These are phyloP conservation scores for Colistium nudipinnis DNA, from an alignment of 2,113 vertebrate species.

Conservation along the genomic window DNA sequence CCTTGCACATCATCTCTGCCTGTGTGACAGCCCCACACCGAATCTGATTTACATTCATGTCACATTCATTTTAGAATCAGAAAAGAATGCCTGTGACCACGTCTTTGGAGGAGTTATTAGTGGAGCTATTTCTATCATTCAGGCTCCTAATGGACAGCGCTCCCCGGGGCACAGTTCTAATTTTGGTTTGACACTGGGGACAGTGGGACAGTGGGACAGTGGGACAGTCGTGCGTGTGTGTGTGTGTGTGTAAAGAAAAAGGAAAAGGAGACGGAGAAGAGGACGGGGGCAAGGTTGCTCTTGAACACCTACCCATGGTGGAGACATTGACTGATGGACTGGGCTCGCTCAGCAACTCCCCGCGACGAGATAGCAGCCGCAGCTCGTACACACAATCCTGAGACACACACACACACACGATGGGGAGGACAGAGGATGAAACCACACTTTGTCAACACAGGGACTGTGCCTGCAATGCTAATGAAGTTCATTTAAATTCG, in stretches of 20 bases:
- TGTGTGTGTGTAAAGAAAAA: background rate
- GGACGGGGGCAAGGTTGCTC: slow-evolving; percentile 43
- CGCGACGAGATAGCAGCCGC: slow-evolving; percentile 89
- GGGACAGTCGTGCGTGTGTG: no score
- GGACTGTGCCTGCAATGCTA: slow-evolving; percentile 75
- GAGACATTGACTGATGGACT: slow-evolving; percentile 93
- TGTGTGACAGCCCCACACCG: slow-evolving; percentile 16
- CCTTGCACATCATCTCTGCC: background rate
- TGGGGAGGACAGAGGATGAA: slow-evolving; percentile 68
- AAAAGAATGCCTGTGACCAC: slow-evolving; percentile 33
- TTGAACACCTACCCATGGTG: slow-evolving; percentile 85
- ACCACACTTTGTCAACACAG: slow-evolving; percentile 79
- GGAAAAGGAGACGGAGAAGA: slow-evolving; percentile 10
- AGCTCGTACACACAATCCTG: slow-evolving; percentile 93
- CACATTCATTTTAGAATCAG: slow-evolving; percentile 42
- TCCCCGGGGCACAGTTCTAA: slow-evolving; percentile 65
- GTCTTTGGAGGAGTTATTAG: slow-evolving; percentile 57
- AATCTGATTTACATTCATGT: slow-evolving; percentile 59
- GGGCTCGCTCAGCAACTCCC: slow-evolving; percentile 90
- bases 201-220: slow-evolving; percentile 28
- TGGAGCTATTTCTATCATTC: slow-evolving; percentile 61
- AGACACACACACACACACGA: slow-evolving; percentile 41
- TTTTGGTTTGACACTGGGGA: slow-evolving; percentile 43
- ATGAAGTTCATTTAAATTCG: slow-evolving; percentile 77
- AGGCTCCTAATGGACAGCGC: slow-evolving; percentile 59